Conservation (phyloP, 2,113 vertebrate species). For the Leucopsar rothschildi region DNA sequence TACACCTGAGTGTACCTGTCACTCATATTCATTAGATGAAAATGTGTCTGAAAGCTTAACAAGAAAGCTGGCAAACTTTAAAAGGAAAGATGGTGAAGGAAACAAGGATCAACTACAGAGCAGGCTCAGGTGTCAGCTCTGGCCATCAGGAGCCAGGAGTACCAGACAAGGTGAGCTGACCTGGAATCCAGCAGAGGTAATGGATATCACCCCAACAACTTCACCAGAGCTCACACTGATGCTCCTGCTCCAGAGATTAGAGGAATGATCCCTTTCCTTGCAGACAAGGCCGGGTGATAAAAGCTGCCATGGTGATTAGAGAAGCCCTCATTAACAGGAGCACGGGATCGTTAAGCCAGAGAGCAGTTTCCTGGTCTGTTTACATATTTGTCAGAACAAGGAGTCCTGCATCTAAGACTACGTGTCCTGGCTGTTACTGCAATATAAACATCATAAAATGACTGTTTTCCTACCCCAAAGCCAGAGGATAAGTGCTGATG, state of each 20-base stretch:
- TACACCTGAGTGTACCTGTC: not conserved
- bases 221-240: not conserved
- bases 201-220: not conserved
- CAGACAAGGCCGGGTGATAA: not conserved
- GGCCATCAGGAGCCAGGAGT: not conserved
- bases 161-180: not conserved
- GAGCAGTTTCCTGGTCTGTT: not conserved
- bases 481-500: not conserved
- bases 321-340: not conserved
- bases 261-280: not conserved
- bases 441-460: not conserved
- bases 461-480: conserved; percentile 8
- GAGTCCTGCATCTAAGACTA: not conserved
- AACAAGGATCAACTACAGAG: not conserved
- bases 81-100: not conserved
- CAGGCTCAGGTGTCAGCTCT: not conserved
- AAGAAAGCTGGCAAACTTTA: not conserved
- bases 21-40: not conserved
- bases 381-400: not conserved
- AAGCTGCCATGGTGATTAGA: not conserved
- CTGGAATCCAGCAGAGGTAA: not conserved
- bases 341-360: not conserved
- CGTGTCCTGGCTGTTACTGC: not conserved
- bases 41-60: not conserved
- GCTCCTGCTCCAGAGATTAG: not conserved